Conservation (phyloP, 35 echinoderm and acorn worm species). For the Apostichopus parvimensis region DNA sequence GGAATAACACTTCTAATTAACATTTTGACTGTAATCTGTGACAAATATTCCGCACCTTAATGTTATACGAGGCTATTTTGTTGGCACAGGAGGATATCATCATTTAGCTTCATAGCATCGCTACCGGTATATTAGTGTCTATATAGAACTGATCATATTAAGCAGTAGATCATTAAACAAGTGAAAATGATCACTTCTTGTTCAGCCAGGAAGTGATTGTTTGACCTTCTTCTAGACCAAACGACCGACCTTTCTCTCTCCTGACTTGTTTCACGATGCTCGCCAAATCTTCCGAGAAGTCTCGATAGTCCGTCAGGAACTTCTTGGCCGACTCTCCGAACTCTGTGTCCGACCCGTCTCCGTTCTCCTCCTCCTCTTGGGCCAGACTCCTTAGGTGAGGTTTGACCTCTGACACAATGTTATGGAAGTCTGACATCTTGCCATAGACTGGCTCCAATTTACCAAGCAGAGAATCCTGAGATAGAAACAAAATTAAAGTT, state of each 20-base stretch:
- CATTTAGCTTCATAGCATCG: too few relatives aligned
- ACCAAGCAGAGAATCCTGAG: constrained; percentile 69
- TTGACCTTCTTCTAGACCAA: neutral
- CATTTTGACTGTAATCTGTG: too few relatives aligned
- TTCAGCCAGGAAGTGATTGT: neutral
- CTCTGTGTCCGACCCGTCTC: constrained; percentile 41
- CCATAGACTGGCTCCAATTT: constrained; percentile 75
- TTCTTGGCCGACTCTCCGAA: constrained; percentile 60
- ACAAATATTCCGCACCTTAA: too few relatives aligned
- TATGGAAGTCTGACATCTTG: constrained; percentile 71
- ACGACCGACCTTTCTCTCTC: constrained; percentile 13
- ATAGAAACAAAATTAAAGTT: too few relatives aligned
- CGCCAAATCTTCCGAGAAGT: constrained; percentile 82
- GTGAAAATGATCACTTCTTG: neutral
- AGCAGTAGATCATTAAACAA: too few relatives aligned
- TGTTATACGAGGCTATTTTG: too few relatives aligned
- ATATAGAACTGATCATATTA: too few relatives aligned
- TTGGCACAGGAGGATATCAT: too few relatives aligned
- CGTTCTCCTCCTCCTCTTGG: constrained; percentile 66
- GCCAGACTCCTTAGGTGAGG: constrained; percentile 71
- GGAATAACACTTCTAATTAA: too few relatives aligned
- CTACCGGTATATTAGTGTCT: too few relatives aligned
- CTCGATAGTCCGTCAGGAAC: constrained; percentile 82
- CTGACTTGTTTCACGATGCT: constrained; percentile 51
- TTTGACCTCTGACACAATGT: constrained; percentile 94